phyloP scores from a whole-genome alignment of 2,113 vertebrate species.

The Pyxicephalus adspersus region DNA sequence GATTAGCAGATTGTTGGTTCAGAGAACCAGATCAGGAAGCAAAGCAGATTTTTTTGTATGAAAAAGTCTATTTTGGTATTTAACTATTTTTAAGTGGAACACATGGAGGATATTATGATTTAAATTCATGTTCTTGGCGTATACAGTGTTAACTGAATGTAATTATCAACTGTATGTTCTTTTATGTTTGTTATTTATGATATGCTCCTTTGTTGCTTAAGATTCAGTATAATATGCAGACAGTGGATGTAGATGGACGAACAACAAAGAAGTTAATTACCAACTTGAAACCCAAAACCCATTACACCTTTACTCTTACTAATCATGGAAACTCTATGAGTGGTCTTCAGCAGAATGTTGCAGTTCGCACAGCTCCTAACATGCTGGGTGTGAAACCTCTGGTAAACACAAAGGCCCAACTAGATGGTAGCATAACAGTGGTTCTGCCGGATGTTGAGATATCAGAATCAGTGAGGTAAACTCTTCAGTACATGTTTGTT shows the following conservation, averaged over 20 bases:
- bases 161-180: neutral
- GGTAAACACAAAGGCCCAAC: slow-evolving; percentile 80
- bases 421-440: slow-evolving; percentile 83
- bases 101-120: too few relatives aligned
- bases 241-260: slow-evolving; percentile 87
- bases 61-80: too few relatives aligned
- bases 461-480: slow-evolving; percentile 86
- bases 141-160: too few relatives aligned
- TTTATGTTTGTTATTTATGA: neutral
- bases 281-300: slow-evolving; percentile 84
- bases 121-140: too few relatives aligned
- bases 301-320: slow-evolving; percentile 89
- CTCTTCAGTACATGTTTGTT: neutral
- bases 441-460: slow-evolving; percentile 80
- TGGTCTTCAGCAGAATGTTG: slow-evolving; percentile 84
- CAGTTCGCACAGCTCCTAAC: slow-evolving; percentile 84
- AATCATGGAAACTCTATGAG: slow-evolving; percentile 85
- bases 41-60: too few relatives aligned
- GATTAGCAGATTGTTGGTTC: too few relatives aligned
- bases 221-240: slow-evolving; percentile 92
- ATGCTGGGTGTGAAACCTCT: slow-evolving; percentile 84
- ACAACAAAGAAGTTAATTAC: slow-evolving; percentile 87
- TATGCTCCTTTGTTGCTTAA: slow-evolving; percentile 55
- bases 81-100: too few relatives aligned
- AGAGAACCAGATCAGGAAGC: too few relatives aligned